These are phyloP conservation scores for Notechis scutatus DNA, from an alignment of 2,113 vertebrate species.

Conservation along the genomic window DNA sequence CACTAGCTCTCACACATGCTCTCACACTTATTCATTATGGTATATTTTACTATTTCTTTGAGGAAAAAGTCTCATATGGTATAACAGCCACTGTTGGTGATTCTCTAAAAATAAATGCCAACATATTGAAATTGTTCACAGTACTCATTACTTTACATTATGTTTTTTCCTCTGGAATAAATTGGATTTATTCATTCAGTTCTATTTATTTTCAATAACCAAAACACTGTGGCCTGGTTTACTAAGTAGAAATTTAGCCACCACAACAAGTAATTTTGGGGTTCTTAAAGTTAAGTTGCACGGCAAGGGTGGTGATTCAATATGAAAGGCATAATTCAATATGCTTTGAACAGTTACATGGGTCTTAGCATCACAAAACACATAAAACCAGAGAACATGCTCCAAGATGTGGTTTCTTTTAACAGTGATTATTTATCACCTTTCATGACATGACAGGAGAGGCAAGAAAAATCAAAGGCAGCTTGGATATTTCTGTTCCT, in stretches of 20 bases:
- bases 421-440: not conserved
- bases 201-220: not conserved
- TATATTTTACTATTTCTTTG: not conserved
- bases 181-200: not conserved
- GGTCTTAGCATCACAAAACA: not conserved
- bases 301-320: not conserved
- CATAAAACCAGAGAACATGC: not conserved
- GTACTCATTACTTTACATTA: not conserved
- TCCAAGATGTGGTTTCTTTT: not conserved
- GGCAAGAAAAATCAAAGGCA: not conserved
- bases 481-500: not conserved
- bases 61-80: not conserved
- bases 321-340: not conserved
- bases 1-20: not conserved
- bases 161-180: not conserved
- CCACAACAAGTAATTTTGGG: not conserved
- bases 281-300: not conserved
- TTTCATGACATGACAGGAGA: not conserved
- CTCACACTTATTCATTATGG: not conserved
- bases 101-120: not conserved
- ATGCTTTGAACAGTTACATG: not conserved
- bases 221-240: not conserved
- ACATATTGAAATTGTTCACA: not conserved
- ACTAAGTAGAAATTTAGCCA: not conserved
- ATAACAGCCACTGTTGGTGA: not conserved